A percentile compares a stretch with the other conserved stretches of the same genome.
Conservation (phyloP, 2,113 vertebrate species). For the Colaptes auratus region DNA sequence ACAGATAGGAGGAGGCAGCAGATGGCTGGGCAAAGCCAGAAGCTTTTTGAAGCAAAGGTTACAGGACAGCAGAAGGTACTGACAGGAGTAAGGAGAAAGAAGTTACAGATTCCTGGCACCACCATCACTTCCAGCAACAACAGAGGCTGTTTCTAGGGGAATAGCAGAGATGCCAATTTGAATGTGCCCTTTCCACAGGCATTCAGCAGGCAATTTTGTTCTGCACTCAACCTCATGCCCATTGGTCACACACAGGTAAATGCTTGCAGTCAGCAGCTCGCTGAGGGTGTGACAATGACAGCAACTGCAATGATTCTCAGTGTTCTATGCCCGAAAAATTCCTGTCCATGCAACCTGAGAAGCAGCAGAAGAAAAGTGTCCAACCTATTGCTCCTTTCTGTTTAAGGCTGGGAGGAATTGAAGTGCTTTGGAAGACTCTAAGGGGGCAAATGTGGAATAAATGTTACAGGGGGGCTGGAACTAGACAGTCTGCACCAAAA, state of each 20-base stretch:
- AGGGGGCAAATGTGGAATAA: too few species aligned
- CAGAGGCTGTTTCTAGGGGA: not conserved
- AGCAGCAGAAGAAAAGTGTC: not conserved
- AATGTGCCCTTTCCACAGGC: not conserved
- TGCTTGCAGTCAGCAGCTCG: not conserved
- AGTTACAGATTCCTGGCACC: too few species aligned
- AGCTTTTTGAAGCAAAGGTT: not conserved
- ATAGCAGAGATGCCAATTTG: not conserved
- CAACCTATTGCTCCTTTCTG: accelerated
- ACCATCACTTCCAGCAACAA: not conserved
- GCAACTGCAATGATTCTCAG: not conserved
- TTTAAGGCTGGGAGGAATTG: not conserved
- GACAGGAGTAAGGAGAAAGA: too few species aligned
- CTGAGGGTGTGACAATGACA: not conserved
- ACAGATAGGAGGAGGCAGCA: not conserved
- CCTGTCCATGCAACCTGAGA: not conserved
- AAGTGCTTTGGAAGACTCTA: not conserved
- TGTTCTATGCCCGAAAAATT: not conserved
- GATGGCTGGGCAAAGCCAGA: not conserved
- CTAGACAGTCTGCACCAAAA: too few species aligned
- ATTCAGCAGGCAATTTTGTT: not conserved
- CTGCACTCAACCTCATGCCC: not conserved
- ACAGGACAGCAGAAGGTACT: not conserved
- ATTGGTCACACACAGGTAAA: not conserved
- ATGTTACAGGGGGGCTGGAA: too few species aligned